A percentile compares a stretch with the other conserved stretches of the same genome.
Evolutionary conservation across 2,888 invertebrate genomes (phyloP).

Genomic region (Neria commutata): DNA sequence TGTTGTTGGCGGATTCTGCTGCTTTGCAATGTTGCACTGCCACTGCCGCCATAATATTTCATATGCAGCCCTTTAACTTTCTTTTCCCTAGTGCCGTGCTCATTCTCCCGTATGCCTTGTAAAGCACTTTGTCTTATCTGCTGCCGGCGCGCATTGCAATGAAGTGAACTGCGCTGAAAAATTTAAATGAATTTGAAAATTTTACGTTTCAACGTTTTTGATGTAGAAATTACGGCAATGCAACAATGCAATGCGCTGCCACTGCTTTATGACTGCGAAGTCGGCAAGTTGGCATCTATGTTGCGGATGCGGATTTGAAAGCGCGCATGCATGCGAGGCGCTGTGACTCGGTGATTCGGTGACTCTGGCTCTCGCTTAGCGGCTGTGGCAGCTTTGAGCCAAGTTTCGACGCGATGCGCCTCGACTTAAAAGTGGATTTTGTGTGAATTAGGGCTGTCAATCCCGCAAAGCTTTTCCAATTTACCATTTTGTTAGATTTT

Average conservation of each 20-base stretch:
- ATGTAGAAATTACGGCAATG: constrained; percentile 53
- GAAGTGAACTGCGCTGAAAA: constrained; percentile 19
- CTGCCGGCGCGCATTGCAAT: constrained; percentile 17
- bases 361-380: too few species aligned
- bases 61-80: too few species aligned
- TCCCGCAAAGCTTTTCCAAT: too few species aligned
- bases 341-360: too few species aligned
- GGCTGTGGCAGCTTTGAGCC: constrained; percentile 4
- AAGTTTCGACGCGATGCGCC: not conserved
- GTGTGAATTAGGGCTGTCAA: not conserved
- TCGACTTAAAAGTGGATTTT: not conserved
- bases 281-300: not conserved
- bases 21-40: too few species aligned
- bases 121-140: too few species aligned
- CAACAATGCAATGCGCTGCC: constrained; percentile 33
- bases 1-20: too few species aligned
- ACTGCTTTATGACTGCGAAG: not conserved
- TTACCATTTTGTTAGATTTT: too few species aligned
- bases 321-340: not conserved
- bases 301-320: constrained; percentile 22
- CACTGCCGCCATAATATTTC: too few species aligned
- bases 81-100: too few species aligned
- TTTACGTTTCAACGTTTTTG: constrained; percentile 40
- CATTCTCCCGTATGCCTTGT: too few species aligned
- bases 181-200: constrained; percentile 51